phyloP scores from a whole-genome alignment of 2,113 vertebrate species.

The Tautogolabrus adspersus region DNA sequence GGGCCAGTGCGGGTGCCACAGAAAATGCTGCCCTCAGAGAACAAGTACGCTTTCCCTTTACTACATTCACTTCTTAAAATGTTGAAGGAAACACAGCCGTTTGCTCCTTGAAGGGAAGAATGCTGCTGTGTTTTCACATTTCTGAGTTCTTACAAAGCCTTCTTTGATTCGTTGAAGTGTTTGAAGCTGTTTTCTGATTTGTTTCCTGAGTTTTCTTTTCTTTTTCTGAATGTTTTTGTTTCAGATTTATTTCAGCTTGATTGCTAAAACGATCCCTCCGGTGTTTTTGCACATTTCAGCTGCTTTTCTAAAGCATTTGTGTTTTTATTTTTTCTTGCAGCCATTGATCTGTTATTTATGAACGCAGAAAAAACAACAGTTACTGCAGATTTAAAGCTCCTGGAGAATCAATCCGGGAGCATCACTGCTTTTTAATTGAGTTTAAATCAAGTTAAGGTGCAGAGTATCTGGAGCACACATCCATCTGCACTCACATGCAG shows the following conservation, averaged over 20 bases:
- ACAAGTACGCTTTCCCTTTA: constrained; percentile 78
- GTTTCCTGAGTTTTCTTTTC: neutral
- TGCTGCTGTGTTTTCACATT: neutral
- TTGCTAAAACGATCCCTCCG: neutral
- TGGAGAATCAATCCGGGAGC: too few relatives aligned
- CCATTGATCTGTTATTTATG: neutral
- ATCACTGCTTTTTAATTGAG: too few relatives aligned
- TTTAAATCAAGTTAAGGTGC: neutral
- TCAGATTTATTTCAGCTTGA: neutral
- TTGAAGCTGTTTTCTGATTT: too few relatives aligned
- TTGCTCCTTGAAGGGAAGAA: constrained; percentile 13
- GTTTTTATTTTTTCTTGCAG: neutral
- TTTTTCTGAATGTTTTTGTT: neutral
- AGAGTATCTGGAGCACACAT: neutral
- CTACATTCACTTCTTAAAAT: constrained; percentile 35
- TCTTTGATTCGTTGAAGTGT: neutral
- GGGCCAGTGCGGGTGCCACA: constrained; percentile 79
- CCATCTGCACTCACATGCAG: neutral
- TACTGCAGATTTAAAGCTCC: too few relatives aligned
- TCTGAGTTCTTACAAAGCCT: neutral
- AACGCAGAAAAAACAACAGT: neutral
- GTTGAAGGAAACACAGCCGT: neutral
- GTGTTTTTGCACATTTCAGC: constrained; percentile 31
- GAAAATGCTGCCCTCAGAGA: constrained; percentile 85
- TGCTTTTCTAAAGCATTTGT: neutral